phyloP scores from a whole-genome alignment of 1,140 invertebrate species.

The Drosophila nebulosa region DNA sequence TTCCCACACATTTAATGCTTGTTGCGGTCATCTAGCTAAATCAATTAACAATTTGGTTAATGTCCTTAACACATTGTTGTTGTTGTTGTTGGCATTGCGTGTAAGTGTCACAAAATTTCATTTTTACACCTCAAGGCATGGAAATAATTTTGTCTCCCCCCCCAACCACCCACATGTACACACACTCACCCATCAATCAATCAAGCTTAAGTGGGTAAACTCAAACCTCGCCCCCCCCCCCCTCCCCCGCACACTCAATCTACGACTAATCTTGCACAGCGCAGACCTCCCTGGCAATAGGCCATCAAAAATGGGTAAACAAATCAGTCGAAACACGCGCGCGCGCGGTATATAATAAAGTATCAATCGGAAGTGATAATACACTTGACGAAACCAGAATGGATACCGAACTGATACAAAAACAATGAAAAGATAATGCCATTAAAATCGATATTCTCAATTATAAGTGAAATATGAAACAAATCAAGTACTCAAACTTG shows the following conservation, averaged over 20 bases:
- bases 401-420: not conserved
- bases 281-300: not conserved
- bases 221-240: not conserved
- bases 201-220: slow-evolving; percentile 53
- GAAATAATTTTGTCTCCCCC: slow-evolving; percentile 22
- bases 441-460: not conserved
- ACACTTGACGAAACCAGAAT: slow-evolving; percentile 1
- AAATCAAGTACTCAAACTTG: not conserved
- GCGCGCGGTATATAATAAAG: slow-evolving; percentile 17
- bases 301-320: slow-evolving; percentile 33
- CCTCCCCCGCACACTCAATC: not conserved
- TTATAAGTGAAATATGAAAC: too few relatives aligned
- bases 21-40: slow-evolving; percentile 12
- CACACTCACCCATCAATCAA: slow-evolving; percentile 23
- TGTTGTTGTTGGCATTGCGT: slow-evolving; percentile 1
- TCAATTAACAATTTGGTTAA: slow-evolving; percentile 22
- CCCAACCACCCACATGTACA: slow-evolving; percentile 21
- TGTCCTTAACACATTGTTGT: slow-evolving; percentile 12
- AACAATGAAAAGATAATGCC: not conserved
- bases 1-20: not conserved
- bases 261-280: not conserved
- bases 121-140: slow-evolving; percentile 5
- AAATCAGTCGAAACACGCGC: slow-evolving; percentile 45
- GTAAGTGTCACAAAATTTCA: slow-evolving; percentile 25
- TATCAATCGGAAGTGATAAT: not conserved